phyloP scores from a whole-genome alignment of 2,888 invertebrate genomes.

The Adela reaumurella region DNA sequence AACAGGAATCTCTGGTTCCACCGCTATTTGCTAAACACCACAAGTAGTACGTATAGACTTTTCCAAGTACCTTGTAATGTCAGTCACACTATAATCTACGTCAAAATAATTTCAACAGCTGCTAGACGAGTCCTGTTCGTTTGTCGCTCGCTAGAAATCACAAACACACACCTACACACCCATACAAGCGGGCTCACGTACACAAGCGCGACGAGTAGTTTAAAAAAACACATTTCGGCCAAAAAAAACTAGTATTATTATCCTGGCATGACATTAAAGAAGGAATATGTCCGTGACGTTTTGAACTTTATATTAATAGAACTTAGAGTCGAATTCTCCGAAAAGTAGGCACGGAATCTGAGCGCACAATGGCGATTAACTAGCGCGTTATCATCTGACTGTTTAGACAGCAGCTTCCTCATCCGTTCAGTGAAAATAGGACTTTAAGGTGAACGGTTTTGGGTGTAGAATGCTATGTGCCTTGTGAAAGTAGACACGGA shows the following conservation, averaged over 20 bases:
- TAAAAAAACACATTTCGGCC: slow-evolving; percentile 19
- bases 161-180: slow-evolving; percentile 27
- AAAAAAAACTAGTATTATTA: slow-evolving; percentile 53
- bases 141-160: background rate
- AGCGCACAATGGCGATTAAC: background rate
- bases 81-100: slow-evolving; percentile 24
- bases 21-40: no score
- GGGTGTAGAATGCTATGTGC: background rate
- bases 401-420: background rate
- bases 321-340: background rate
- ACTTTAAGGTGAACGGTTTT: background rate
- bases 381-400: background rate
- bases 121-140: slow-evolving; percentile 29
- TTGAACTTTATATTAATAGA: background rate
- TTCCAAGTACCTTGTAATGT: slow-evolving; percentile 23
- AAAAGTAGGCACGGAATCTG: background rate
- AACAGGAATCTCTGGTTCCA: no score
- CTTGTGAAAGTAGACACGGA: background rate
- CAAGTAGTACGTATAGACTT: no score
- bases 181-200: slow-evolving; percentile 34
- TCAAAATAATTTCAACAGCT: slow-evolving; percentile 50
- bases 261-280: slow-evolving; percentile 22
- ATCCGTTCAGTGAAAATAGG: background rate
- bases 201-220: slow-evolving; percentile 29
- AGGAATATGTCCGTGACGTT: background rate